These are phyloP conservation scores for Xanthorhoe spadicearia DNA, from an alignment of 2,888 invertebrate species.

Conservation along the genomic window DNA sequence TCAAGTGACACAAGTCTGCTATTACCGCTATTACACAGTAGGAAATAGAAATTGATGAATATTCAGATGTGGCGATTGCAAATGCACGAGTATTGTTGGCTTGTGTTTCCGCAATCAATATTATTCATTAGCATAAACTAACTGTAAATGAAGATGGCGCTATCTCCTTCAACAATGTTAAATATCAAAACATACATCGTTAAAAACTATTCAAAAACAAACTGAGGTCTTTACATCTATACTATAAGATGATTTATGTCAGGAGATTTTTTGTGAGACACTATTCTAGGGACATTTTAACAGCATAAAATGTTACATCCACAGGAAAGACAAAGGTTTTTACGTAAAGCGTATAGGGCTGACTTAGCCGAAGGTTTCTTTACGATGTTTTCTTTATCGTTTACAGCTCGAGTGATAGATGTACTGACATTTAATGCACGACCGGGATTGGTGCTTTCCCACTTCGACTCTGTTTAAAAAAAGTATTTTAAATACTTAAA, in stretches of 20 bases:
- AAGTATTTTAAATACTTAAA: too few species aligned
- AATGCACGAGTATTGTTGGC: conserved; percentile 34
- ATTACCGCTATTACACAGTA: conserved; percentile 34
- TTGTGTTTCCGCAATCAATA: conserved; percentile 45
- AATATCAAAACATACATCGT: background rate
- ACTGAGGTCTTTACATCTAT: too few species aligned
- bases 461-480: too few species aligned
- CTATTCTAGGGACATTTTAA: too few species aligned
- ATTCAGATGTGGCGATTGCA: conserved; percentile 41
- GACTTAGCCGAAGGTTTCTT: background rate
- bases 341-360: too few species aligned
- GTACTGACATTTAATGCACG: too few species aligned
- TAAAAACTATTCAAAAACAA: background rate
- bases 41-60: conserved; percentile 44
- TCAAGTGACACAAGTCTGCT: conserved; percentile 1
- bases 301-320: too few species aligned
- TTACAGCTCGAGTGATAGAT: too few species aligned
- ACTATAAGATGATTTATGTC: too few species aligned
- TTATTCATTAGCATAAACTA: conserved; percentile 41
- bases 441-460: too few species aligned
- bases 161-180: conserved; percentile 11
- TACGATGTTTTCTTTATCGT: background rate
- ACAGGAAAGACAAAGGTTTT: too few species aligned
- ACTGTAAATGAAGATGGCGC: conserved; percentile 31
- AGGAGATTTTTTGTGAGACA: too few species aligned